Percentiles rank a stretch among this genome's conserved stretches.
Evolutionary conservation across 1,140 invertebrate species (phyloP).

Genomic region (Trachelipus rathkii): DNA sequence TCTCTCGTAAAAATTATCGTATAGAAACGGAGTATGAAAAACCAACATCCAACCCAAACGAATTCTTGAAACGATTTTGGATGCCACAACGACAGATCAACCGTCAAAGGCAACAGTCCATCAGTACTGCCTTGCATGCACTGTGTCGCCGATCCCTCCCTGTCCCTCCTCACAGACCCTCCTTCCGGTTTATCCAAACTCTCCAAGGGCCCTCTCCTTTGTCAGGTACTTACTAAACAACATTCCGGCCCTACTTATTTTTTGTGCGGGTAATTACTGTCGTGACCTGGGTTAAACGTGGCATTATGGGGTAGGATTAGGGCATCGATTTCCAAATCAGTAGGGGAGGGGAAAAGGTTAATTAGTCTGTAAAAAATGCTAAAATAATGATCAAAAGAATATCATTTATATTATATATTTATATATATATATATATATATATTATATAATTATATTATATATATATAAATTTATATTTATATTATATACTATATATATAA

Average conservation of each 20-base stretch:
- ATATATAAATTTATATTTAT: no score
- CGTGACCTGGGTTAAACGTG: background rate
- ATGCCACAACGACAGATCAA: no score
- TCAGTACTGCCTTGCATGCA: background rate
- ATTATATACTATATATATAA: background rate
- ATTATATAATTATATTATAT: background rate
- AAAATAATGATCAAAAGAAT: background rate
- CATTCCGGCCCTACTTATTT: background rate
- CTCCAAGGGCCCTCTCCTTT: background rate
- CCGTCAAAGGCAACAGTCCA: background rate
- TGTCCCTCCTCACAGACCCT: background rate
- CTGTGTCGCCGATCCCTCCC: background rate
- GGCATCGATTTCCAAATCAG: background rate
- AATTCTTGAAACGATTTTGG: no score
- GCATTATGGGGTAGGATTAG: background rate
- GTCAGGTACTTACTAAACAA: background rate
- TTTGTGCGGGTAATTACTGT: background rate
- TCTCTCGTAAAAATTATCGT: no score
- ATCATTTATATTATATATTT: background rate
- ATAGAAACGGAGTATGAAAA: no score
- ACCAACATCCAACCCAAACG: no score
- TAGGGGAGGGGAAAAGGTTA: background rate
- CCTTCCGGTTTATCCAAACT: background rate
- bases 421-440: background rate
- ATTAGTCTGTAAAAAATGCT: background rate